Evolutionary conservation across 2,113 vertebrate genomes (phyloP).

Genomic region (Nyctereutes procyonoides): DNA sequence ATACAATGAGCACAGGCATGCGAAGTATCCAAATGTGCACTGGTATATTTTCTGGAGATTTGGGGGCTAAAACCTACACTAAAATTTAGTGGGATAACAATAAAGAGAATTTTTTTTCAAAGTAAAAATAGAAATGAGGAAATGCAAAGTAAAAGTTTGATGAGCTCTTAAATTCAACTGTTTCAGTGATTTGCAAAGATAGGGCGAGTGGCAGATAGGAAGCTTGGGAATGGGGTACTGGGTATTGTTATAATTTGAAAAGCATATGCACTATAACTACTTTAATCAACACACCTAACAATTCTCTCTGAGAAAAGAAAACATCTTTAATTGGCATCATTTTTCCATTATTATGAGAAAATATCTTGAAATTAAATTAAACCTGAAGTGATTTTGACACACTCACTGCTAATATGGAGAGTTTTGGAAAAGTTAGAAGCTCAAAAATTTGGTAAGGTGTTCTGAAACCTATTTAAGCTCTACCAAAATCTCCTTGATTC

Average conservation of each 20-base stretch:
- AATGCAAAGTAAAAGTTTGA: not conserved
- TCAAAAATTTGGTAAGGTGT: not conserved
- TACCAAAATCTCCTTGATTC: not conserved
- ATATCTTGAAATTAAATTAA: slow-evolving; percentile 11
- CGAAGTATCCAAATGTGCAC: not conserved
- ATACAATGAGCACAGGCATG: not conserved
- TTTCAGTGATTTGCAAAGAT: not conserved
- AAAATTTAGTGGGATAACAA: not conserved
- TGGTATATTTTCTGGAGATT: not conserved
- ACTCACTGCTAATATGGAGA: not conserved
- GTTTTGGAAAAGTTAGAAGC: not conserved
- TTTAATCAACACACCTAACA: not conserved
- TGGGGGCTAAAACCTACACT: not conserved
- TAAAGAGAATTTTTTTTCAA: not conserved
- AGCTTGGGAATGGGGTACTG: not conserved
- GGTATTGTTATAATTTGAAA: not conserved
- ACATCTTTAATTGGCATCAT: not conserved
- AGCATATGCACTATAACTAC: not conserved
- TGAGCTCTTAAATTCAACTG: not conserved
- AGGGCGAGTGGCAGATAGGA: not conserved
- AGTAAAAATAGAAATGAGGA: not conserved
- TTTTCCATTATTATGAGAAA: not conserved
- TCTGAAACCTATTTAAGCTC: not conserved
- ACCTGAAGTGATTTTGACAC: not conserved
- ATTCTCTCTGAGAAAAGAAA: not conserved